Evolutionary conservation across 2,797 vertebrate species (phyloP).

Genomic region (Catamblyrhynchus diadema): DNA sequence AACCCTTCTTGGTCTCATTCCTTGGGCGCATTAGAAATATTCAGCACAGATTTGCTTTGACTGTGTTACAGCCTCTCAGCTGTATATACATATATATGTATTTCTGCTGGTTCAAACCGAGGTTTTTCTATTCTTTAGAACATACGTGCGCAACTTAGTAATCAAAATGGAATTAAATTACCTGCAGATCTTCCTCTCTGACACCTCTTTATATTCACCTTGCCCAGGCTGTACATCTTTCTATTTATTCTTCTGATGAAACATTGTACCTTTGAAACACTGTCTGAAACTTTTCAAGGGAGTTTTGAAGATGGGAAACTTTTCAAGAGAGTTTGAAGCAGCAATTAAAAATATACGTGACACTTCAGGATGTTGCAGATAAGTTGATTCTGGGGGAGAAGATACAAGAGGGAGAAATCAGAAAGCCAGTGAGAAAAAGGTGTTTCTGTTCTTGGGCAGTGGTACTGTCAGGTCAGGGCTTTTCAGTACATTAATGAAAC

Average conservation of each 20-base stretch:
- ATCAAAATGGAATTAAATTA: background rate
- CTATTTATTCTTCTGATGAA: background rate
- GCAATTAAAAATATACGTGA: background rate
- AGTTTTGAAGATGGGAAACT: background rate
- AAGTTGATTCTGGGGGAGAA: background rate
- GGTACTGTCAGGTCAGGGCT: background rate
- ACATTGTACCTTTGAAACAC: background rate
- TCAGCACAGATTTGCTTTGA: background rate
- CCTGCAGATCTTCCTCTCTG: background rate
- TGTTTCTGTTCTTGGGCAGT: background rate
- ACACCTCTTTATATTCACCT: background rate
- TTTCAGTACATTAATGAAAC: background rate
- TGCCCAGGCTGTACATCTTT: background rate
- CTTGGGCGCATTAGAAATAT: background rate
- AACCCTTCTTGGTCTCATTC: background rate
- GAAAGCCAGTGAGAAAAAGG: background rate
- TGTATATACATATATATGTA: background rate
- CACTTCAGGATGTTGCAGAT: background rate
- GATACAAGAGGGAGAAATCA: background rate
- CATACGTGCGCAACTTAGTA: background rate
- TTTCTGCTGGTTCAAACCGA: background rate
- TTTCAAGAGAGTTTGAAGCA: background rate
- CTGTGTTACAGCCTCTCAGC: background rate
- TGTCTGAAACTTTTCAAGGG: background rate
- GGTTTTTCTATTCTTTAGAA: background rate